Base-by-base conservation (phyloP, 2,113 vertebrate genomes). In the Otocyon megalotis region DNA sequence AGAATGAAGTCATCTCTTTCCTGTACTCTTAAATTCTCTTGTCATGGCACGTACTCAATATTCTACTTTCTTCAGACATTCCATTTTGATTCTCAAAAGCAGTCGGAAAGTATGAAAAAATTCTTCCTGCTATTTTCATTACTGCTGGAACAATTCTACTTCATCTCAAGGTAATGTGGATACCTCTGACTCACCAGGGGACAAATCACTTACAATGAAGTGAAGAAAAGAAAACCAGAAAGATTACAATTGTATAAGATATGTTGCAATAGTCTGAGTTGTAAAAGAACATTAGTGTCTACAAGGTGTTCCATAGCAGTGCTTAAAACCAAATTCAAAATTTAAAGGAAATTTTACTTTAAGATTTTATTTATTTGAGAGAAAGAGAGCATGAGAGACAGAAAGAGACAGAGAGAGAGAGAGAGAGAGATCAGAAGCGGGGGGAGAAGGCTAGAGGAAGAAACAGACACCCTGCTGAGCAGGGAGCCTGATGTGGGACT, bases 61-160 rank as follows among this genome's bases (percentile, higher is more conserved):
- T 60, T 92, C 56, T 86, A 3, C 58, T 93, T 96, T 65, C 87
- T 81, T 72, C 20, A 71, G 48, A 60, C 3, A 77, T 95, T 76
- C n/a, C 79, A 79, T 77, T 87, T 88, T 87, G 60, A 86, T 58
- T 60, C 74, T 83, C 74, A 86, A 74, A 90, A 77, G 60, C 30
- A 88, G 7, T 9, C 54, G 13, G 20, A 88, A 88, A 81, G 48
- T 30, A 56, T 53, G 48, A 81, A 85, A 81, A 26, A 63, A 86
- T 89, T 89, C 79, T 92, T 96, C 43, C 71, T 63, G n/a, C 65
- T 86, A 8, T 82, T 96, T 97, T 86, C 65, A 86, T 97, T 37
- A 67, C n/a, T 72, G 43, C 35, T 71, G 1, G 74, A 92, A 97
- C 67, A 94, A 58, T 87, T 67, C 8, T 5, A 26, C 56, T 87